Conservation (phyloP, 2,797 vertebrate species). For the Cuculus canorus region DNA sequence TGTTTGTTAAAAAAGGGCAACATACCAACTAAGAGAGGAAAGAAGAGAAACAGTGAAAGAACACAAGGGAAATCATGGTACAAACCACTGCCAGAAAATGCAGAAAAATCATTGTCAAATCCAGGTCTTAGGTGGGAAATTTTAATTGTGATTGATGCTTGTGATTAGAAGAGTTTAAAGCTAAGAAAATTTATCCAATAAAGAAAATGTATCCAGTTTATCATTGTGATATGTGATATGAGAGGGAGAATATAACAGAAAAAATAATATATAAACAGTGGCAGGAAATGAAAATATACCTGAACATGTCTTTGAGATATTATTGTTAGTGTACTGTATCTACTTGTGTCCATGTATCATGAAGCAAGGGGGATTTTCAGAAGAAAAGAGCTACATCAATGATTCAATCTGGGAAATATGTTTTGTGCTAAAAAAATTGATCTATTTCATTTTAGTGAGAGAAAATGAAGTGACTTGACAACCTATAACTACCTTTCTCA, state of each 20-base stretch:
- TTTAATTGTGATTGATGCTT: not conserved
- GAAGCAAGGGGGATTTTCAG: not conserved
- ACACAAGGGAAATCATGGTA: not conserved
- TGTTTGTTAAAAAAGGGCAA: not conserved
- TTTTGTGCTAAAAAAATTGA: slow-evolving; percentile 11
- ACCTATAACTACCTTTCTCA: slow-evolving; percentile 10
- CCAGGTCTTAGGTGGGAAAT: not conserved
- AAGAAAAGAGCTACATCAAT: not conserved
- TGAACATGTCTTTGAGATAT: not conserved
- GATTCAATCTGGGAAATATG: not conserved
- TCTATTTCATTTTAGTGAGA: slow-evolving; percentile 1
- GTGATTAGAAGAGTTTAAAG: not conserved
- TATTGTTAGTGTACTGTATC: not conserved
- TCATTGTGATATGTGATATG: not conserved
- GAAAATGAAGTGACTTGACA: slow-evolving; percentile 36
- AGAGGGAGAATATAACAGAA: not conserved
- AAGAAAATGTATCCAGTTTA: not conserved
- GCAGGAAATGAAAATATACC: not conserved
- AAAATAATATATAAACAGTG: not conserved
- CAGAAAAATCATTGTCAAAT: not conserved
- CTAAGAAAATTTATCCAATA: not conserved
- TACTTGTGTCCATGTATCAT: not conserved
- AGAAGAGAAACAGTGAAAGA: not conserved
- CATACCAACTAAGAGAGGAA: not conserved
- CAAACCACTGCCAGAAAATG: not conserved